Evolutionary conservation across 2,888 invertebrate genomes (phyloP), one percentile per base, ranked within the genome.

Genomic region (Blera fallax): DNA sequence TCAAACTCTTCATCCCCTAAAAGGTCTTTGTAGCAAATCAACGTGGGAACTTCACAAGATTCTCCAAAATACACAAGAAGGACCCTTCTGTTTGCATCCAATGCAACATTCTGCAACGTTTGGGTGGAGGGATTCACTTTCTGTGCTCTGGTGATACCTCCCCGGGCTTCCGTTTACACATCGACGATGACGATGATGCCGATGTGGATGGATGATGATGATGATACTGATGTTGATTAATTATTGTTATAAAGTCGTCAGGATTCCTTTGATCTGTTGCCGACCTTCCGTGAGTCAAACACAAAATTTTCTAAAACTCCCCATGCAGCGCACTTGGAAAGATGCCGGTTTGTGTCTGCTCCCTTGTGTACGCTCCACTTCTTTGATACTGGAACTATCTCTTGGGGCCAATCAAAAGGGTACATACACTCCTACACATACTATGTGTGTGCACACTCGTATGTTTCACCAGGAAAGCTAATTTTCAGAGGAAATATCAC

Each of bases 141-240:
- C 14, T 40, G 27, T 64, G 60, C 70, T 37, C 56, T 37, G 48
- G 48, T 37, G 29, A 5, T 24, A 45, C 43, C 32, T 50, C 65
- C 72, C 70, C 40, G 18, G 70, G 56, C 27, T 52, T 37, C 64
- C 65, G 32, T 73, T 83, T 76, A 56, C 62, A 40, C 52, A 70
- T 62, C 48, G 56, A 65, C 65, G 16, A 78, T 58, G 8, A 34
- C 37, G n/a, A 37, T 43, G 43, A 24, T 21, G 43, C 11, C 60
- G 7, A 4, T 5, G 11, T 4, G 10, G 58, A 21, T n/a, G 10
- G 45, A 34, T 21, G 40, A 80, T 16, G 40, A 80, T 16, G 62
- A 54, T 73, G 48, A 64, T 72, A 77, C 29, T 70, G 79, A 73
- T 84, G 56, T 58, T 84, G 84, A 84, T 84, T 84, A 84, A 84